Percentiles rank a stretch among this genome's conserved stretches.
Conservation (phyloP, 2,797 vertebrate species). For the Passerculus sandwichensis region DNA sequence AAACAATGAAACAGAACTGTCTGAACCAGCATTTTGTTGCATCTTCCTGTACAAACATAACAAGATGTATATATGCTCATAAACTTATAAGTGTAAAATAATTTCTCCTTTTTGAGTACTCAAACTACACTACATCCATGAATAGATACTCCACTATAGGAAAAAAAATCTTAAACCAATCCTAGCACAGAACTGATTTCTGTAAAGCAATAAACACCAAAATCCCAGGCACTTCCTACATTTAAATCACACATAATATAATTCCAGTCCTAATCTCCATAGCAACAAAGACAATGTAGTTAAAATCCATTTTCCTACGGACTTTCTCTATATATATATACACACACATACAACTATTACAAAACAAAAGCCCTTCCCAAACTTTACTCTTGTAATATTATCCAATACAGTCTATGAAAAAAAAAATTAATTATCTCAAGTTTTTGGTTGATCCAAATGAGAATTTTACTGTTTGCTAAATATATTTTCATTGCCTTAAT, state of each 20-base stretch:
- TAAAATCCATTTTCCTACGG: constrained; percentile 6
- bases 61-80: neutral
- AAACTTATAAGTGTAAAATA: neutral
- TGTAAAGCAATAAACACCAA: neutral
- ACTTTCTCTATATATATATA: neutral
- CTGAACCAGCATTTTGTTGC: neutral
- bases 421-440: neutral
- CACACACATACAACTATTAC: neutral
- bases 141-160: neutral
- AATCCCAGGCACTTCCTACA: neutral
- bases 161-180: neutral
- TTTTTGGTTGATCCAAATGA: neutral
- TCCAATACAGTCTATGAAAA: neutral
- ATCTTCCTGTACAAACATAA: neutral
- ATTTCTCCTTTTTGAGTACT: neutral
- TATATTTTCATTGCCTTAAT: neutral
- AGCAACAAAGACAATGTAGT: neutral
- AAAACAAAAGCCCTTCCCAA: neutral
- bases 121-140: neutral
- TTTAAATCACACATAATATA: constrained; percentile 13
- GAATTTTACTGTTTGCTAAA: neutral
- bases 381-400: neutral
- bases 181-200: neutral
- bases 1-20: neutral
- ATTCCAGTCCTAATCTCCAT: neutral